phyloP scores from a whole-genome alignment of 1,140 invertebrate genomes.

The Helicorthomorpha holstii region DNA sequence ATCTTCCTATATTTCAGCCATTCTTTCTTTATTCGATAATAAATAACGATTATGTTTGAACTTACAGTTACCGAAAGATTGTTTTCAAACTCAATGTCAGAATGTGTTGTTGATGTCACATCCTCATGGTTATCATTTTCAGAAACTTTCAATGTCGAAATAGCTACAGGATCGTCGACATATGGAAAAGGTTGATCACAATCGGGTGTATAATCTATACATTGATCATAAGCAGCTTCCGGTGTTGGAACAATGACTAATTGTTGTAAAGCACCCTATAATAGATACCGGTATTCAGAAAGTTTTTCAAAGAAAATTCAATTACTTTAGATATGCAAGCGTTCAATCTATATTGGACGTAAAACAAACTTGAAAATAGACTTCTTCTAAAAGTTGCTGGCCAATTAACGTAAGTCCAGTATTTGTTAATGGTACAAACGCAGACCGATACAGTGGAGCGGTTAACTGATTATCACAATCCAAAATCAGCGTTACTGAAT shows the following conservation, averaged over 20 bases:
- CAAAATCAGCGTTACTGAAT: conserved; percentile 48
- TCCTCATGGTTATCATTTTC: neutral
- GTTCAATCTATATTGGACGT: too few relatives aligned
- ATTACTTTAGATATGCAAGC: too few relatives aligned
- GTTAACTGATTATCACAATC: conserved; percentile 47
- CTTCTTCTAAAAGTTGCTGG: conserved; percentile 45
- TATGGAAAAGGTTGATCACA: conserved; percentile 30
- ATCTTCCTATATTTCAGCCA: too few relatives aligned
- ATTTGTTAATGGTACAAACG: conserved; percentile 35
- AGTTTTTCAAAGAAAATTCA: too few relatives aligned
- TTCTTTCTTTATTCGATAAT: too few relatives aligned
- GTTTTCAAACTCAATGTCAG: conserved; percentile 8
- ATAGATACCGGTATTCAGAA: neutral
- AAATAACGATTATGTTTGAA: too few relatives aligned
- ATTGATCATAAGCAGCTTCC: conserved; percentile 62
- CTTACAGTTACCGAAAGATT: neutral
- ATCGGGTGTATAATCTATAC: conserved; percentile 41
- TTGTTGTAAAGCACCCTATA: conserved; percentile 57
- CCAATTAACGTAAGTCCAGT: conserved; percentile 54
- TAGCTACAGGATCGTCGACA: neutral
- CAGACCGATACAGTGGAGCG: conserved; percentile 33
- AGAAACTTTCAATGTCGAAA: too few relatives aligned
- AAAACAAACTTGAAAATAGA: conserved; percentile 45
- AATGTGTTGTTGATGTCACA: conserved; percentile 6
- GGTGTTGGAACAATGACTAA: conserved; percentile 49